Evolutionary conservation across 2,888 invertebrate species (phyloP), one percentile per base, ranked within the genome.

Genomic region (Mimas tiliae): DNA sequence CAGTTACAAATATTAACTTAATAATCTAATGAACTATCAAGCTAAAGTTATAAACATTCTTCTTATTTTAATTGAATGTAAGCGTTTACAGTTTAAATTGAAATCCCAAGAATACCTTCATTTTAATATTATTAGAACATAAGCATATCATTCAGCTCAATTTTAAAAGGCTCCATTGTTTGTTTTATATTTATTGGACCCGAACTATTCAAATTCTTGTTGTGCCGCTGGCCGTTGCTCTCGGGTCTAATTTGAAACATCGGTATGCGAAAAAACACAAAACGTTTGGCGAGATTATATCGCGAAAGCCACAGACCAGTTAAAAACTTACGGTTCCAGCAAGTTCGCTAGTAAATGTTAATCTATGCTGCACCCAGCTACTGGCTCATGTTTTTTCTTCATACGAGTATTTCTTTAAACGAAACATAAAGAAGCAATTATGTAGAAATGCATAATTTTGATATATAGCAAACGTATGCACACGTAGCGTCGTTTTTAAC

Each of bases 151-250:
- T 55, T 34, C 34, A 53, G 34, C 53, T 34, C 33, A 34, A 53
- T 34, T 53, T 53, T 53, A 3, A 53, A 53, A n/a, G 6, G 7
- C 16, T 16, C n/a, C 4, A 38, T 34, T 38, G n/a, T 34, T 55
- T 33, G n/a, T 53, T 55, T 42, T 42, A 9, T 42, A 21, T 12
- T 58, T 58, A 19, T 58, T 42, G 19, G 58, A n/a, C 42, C 58
- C 42, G 3, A 58, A 42, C 21, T 38, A 58, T 42, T 16, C 42
- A 58, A 38, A 58, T 58, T 58, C 58, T 58, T 58, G 42, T 19
- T 42, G 42, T 58, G 58, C 58, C 58, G 58, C 42, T 58, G 58
- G 58, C 58, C 58, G 58, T 58, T 58, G 58, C 58, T 38, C 58
- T 42, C 58, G 19, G 58, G 42, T 58, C 19, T 58, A 58, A 58